Evolutionary conservation across 2,113 vertebrate genomes (phyloP).

Genomic region (Acanthochromis polyacanthus): DNA sequence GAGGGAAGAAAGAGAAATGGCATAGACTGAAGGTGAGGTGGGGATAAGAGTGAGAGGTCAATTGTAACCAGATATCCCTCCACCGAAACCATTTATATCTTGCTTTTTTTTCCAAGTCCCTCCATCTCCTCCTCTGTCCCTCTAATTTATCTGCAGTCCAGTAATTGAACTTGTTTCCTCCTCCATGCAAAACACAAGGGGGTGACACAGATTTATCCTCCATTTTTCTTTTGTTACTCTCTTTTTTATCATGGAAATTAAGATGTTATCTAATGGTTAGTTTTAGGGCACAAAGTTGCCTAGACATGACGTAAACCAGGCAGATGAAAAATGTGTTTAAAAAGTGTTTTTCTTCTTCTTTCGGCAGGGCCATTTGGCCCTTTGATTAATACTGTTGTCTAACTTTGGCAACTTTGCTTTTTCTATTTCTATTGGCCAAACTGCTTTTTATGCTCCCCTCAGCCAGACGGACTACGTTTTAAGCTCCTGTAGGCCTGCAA

Average conservation of each 20-base stretch:
- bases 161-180: slow-evolving; percentile 66
- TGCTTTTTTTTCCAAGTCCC: slow-evolving; percentile 19
- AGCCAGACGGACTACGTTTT: slow-evolving; percentile 50
- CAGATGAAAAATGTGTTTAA: slow-evolving; percentile 69
- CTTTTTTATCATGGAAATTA: slow-evolving; percentile 58
- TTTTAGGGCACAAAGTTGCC: slow-evolving; percentile 55
- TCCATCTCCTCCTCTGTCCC: slow-evolving; percentile 10
- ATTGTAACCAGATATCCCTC: slow-evolving; percentile 56
- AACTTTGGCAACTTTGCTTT: slow-evolving; percentile 53
- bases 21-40: slow-evolving; percentile 17
- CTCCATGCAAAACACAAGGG: slow-evolving; percentile 37
- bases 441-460: slow-evolving; percentile 43
- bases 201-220: slow-evolving; percentile 48
- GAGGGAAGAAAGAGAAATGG: slow-evolving; percentile 39
- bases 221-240: slow-evolving; percentile 30
- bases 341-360: slow-evolving; percentile 28
- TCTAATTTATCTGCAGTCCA: slow-evolving; percentile 69
- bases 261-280: slow-evolving; percentile 62
- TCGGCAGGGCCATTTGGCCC: slow-evolving; percentile 38
- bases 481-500: slow-evolving; percentile 42
- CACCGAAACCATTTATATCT: slow-evolving; percentile 49
- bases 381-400: slow-evolving; percentile 65
- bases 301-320: slow-evolving; percentile 49
- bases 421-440: slow-evolving; percentile 47
- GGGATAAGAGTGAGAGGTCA: slow-evolving; percentile 57